phyloP scores from a whole-genome alignment of 1,140 invertebrate genomes.

The Marisa cornuarietis region DNA sequence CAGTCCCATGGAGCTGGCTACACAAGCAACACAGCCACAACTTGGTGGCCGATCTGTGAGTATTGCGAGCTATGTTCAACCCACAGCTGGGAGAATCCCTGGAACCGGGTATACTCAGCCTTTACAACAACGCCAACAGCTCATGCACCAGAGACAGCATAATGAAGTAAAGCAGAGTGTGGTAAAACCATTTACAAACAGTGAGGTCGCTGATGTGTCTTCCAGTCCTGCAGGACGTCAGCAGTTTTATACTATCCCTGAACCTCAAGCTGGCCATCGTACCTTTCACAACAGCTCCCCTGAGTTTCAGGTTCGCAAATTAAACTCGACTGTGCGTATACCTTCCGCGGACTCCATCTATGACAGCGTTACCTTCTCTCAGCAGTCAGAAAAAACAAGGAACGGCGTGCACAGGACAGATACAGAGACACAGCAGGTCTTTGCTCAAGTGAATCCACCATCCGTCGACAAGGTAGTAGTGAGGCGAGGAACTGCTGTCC shows the following conservation, averaged over 20 bases:
- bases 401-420: no score
- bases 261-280: slow-evolving; percentile 13
- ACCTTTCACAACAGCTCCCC: slow-evolving; percentile 30
- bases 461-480: slow-evolving; percentile 21
- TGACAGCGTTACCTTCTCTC: background rate
- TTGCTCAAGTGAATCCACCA: background rate
- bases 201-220: background rate
- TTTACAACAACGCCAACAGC: no score
- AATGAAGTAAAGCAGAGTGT: slow-evolving; percentile 5
- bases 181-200: slow-evolving; percentile 15
- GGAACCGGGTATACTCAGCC: no score
- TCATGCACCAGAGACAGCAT: no score
- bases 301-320: slow-evolving; percentile 21
- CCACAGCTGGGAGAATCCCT: no score
- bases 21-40: no score
- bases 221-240: background rate
- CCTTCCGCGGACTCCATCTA: slow-evolving; percentile 36
- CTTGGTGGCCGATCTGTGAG: no score
- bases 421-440: background rate
- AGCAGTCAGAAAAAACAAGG: background rate
- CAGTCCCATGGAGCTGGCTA: no score
- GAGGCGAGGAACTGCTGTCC: slow-evolving; percentile 11
- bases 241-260: slow-evolving; percentile 30
- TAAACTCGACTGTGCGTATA: slow-evolving; percentile 23
- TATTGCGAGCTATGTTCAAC: no score